Evolutionary conservation across 2,797 vertebrate species (phyloP).

Genomic region (Xyrichtys novacula): DNA sequence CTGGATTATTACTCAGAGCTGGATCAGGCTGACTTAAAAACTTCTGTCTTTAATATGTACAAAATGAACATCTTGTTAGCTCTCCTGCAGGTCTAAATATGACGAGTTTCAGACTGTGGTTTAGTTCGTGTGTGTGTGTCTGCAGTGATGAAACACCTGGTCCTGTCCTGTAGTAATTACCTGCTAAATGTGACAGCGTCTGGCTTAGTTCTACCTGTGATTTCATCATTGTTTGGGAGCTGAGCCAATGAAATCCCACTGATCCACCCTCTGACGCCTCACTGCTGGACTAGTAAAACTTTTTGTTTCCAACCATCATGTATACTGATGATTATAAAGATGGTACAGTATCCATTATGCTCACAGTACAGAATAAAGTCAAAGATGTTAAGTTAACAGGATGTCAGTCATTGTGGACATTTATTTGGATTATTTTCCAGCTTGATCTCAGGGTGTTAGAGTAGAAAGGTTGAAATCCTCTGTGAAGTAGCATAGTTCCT

Average conservation of each 20-base stretch:
- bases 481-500: no score
- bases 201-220: neutral
- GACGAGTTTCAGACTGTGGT: neutral
- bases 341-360: no score
- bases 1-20: neutral
- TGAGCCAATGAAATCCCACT: neutral
- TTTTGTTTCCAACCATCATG: no score
- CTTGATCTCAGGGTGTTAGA: no score
- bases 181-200: neutral
- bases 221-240: neutral
- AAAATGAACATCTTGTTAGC: neutral
- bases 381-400: no score
- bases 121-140: neutral
- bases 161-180: neutral
- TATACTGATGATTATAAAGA: no score
- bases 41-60: neutral
- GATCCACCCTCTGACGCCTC: neutral
- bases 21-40: neutral
- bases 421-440: no score
- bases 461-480: no score
- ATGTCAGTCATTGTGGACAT: no score
- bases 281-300: neutral
- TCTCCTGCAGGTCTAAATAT: neutral
- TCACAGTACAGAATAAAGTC: no score
- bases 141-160: constrained; percentile 5